phyloP scores from a whole-genome alignment of 2,797 vertebrate genomes.

The Neosilurus hyrtlii region DNA sequence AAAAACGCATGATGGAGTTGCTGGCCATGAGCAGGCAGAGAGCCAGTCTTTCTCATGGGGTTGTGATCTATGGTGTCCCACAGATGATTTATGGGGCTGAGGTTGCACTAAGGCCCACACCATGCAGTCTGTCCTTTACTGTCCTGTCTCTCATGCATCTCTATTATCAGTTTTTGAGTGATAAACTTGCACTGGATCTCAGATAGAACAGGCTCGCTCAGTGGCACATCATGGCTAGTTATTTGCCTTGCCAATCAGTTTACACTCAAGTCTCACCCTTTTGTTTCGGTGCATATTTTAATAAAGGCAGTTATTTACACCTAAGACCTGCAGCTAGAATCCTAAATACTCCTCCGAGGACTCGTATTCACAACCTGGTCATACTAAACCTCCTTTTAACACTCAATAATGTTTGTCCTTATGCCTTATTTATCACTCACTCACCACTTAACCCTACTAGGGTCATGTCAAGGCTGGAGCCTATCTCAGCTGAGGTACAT shows the following conservation, averaged over 20 bases:
- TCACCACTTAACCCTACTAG: too few relatives aligned
- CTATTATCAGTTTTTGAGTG: neutral
- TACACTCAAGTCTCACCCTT: neutral
- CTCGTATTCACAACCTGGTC: neutral
- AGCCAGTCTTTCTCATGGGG: neutral
- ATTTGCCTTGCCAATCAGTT: neutral
- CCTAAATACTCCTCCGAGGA: neutral
- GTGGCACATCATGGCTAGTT: neutral
- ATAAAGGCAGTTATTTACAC: too few relatives aligned
- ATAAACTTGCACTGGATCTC: neutral
- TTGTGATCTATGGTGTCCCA: constrained; percentile 3
- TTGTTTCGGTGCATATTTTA: neutral
- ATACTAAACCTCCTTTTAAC: neutral
- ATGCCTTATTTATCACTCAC: neutral
- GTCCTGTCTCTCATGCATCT: neutral
- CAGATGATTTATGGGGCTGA: constrained; percentile 4
- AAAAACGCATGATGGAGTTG: neutral
- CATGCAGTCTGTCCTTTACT: constrained; percentile 4
- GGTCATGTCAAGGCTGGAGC: too few relatives aligned
- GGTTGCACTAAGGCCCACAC: neutral
- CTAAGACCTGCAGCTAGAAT: neutral
- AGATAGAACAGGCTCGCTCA: neutral
- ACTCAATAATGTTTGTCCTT: neutral
- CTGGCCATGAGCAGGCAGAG: neutral
- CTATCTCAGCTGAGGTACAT: too few relatives aligned